These are phyloP conservation scores for Merops nubicus DNA, from an alignment of 2,113 vertebrate genomes.

Conservation along the genomic window DNA sequence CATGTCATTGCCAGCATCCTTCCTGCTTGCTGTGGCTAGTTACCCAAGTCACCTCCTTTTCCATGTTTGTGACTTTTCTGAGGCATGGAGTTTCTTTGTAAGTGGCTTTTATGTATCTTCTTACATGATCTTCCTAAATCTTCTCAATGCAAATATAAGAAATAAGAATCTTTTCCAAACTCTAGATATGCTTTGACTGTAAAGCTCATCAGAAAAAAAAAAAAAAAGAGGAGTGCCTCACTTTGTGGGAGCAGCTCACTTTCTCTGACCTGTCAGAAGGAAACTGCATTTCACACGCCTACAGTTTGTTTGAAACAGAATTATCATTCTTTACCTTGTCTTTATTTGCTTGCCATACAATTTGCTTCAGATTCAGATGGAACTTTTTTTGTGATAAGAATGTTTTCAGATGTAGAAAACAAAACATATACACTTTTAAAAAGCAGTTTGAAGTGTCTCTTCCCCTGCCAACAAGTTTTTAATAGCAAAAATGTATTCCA, in stretches of 20 bases:
- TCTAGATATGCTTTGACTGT: background rate
- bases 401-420: background rate
- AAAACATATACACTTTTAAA: background rate
- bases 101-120: fast-evolving
- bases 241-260: background rate
- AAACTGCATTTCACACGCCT: background rate
- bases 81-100: background rate
- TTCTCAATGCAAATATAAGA: background rate
- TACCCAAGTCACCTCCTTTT: background rate
- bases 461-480: conserved; percentile 4
- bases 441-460: background rate
- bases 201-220: background rate
- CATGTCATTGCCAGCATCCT: background rate
- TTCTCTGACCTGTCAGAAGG: background rate
- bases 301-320: background rate
- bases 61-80: background rate
- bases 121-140: background rate
- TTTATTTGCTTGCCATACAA: background rate
- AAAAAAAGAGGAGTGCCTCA: background rate
- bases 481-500: conserved; percentile 24
- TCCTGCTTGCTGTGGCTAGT: background rate
- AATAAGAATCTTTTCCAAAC: background rate
- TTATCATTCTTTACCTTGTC: background rate
- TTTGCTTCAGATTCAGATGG: background rate
- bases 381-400: background rate